Percentiles rank a stretch among this genome's conserved stretches.
phyloP scores from a whole-genome alignment of 53 echinoderm and acorn worm species.

The Echinarachnius parma region DNA sequence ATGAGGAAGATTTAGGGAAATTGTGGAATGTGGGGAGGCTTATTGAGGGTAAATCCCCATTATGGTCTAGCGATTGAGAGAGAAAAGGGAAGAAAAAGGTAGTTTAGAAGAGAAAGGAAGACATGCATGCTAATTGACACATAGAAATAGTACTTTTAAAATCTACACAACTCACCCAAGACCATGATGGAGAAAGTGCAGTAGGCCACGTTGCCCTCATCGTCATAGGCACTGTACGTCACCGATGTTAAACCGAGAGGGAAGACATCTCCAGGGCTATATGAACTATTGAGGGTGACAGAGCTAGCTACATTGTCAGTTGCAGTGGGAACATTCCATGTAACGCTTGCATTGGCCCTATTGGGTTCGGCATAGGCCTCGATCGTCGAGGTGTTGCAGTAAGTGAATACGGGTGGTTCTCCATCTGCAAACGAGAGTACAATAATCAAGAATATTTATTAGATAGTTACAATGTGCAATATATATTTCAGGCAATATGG shows the following conservation, averaged over 20 bases:
- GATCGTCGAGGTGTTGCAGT: constrained; percentile 38
- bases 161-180: constrained; percentile 49
- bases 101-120: too few relatives aligned
- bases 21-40: too few relatives aligned
- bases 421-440: too few relatives aligned
- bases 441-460: too few relatives aligned
- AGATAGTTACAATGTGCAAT: too few relatives aligned
- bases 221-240: constrained; percentile 48
- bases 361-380: constrained; percentile 9
- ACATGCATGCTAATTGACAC: too few relatives aligned
- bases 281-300: constrained; percentile 12
- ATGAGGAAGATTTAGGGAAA: too few relatives aligned
- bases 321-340: constrained; percentile 40
- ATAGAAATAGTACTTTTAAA: too few relatives aligned
- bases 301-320: constrained; percentile 42
- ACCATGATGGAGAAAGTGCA: constrained; percentile 53
- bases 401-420: constrained; percentile 46
- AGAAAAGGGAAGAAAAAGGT: too few relatives aligned
- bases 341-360: constrained; percentile 30
- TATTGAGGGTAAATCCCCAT: too few relatives aligned
- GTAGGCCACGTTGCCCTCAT: constrained; percentile 9
- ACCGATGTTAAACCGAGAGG: constrained; percentile 30
- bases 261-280: constrained; percentile 34
- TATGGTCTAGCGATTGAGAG: too few relatives aligned
- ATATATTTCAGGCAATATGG: too few relatives aligned